These are phyloP conservation scores for Salarias fasciatus DNA, from an alignment of 2,797 vertebrate species.

Conservation along the genomic window DNA sequence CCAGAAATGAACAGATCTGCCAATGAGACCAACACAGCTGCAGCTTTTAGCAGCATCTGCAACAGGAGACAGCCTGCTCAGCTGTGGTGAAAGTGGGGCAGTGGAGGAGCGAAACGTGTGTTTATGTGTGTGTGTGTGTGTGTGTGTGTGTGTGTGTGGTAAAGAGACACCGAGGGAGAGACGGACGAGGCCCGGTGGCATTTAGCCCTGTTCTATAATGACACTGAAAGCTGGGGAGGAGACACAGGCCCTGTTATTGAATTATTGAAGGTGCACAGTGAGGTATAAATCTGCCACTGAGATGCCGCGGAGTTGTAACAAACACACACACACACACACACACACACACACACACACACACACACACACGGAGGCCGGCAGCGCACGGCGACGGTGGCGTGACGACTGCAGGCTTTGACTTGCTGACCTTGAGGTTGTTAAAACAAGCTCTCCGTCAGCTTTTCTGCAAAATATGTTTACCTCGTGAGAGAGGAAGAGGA, in stretches of 20 bases:
- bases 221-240: constrained; percentile 73
- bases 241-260: constrained; percentile 77
- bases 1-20: constrained; percentile 29
- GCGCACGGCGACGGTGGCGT: constrained; percentile 65
- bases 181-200: constrained; percentile 73
- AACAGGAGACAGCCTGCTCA: constrained; percentile 57
- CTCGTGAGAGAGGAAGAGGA: constrained; percentile 58
- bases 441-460: constrained; percentile 83
- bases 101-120: constrained; percentile 39
- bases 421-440: constrained; percentile 84
- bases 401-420: constrained; percentile 79
- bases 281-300: constrained; percentile 79
- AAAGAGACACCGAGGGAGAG: constrained; percentile 54
- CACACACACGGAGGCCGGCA: constrained; percentile 45
- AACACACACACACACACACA: too few relatives aligned
- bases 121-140: constrained; percentile 23
- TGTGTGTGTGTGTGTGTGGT: constrained; percentile 33
- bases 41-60: constrained; percentile 48
- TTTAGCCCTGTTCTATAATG: constrained; percentile 78
- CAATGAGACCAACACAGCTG: constrained; percentile 31
- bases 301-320: constrained; percentile 62
- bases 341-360: constrained; percentile 47
- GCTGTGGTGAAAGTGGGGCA: constrained; percentile 65
- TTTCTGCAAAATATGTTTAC: constrained; percentile 83
- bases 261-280: constrained; percentile 79